Evolutionary conservation across 2,888 invertebrate genomes (phyloP).

Genomic region (Abscondita cerata): DNA sequence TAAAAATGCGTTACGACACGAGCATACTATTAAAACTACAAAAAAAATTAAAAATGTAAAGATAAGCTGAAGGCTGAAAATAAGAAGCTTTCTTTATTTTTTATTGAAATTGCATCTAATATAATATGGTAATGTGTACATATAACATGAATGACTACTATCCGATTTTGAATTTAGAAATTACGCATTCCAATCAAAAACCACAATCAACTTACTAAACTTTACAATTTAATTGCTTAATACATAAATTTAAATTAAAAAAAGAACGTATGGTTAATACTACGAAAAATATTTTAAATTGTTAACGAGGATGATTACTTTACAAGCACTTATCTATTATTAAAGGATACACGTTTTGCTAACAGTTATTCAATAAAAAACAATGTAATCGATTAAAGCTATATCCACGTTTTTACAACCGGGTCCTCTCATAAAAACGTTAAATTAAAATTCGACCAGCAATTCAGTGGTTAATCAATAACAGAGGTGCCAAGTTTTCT

Average conservation of each 20-base stretch:
- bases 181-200: too few relatives aligned
- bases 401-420: constrained; percentile 12
- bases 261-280: constrained; percentile 2
- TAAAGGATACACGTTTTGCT: constrained; percentile 6
- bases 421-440: constrained; percentile 26
- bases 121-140: too few relatives aligned
- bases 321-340: constrained; percentile 2
- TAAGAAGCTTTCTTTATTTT: too few relatives aligned
- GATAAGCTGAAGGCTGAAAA: too few relatives aligned
- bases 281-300: constrained; percentile 4
- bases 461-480: constrained; percentile 50
- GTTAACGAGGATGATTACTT: neutral
- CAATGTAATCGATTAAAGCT: constrained; percentile 25
- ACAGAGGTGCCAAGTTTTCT: constrained; percentile 53
- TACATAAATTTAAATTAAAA: neutral
- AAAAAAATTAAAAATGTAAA: too few relatives aligned
- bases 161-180: too few relatives aligned
- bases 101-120: too few relatives aligned
- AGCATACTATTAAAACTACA: too few relatives aligned
- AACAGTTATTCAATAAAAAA: constrained; percentile 10
- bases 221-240: too few relatives aligned
- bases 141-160: too few relatives aligned
- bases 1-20: too few relatives aligned
- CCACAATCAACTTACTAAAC: too few relatives aligned
- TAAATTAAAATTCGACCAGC: constrained; percentile 40